These are phyloP conservation scores for Gortyna flavago DNA, from an alignment of 2,888 invertebrate genomes.

Conservation along the genomic window DNA sequence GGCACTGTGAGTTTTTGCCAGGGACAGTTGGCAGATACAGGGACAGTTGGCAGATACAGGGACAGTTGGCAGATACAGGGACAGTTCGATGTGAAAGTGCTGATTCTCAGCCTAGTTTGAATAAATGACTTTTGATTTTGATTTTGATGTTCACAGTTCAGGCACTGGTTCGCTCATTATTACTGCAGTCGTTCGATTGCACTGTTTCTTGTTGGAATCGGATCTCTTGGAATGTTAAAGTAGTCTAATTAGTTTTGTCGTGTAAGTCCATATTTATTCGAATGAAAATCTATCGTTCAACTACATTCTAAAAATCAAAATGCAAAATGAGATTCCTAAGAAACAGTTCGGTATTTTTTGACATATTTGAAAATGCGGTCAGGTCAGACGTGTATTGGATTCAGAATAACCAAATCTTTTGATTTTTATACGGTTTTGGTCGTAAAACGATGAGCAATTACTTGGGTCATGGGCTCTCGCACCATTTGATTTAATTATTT, in stretches of 20 bases:
- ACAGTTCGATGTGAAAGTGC: no score
- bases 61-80: no score
- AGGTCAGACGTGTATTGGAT: neutral
- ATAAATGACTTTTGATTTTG: no score
- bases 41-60: no score
- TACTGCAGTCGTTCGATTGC: neutral
- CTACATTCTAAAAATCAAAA: no score
- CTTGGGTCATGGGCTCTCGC: neutral
- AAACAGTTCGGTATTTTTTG: neutral
- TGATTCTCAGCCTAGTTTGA: no score
- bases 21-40: conserved; percentile 18
- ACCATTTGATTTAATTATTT: neutral
- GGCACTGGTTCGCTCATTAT: neutral
- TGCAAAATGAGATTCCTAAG: no score
- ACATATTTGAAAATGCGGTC: neutral
- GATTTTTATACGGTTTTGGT: neutral
- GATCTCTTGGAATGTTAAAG: neutral
- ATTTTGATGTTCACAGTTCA: neutral
- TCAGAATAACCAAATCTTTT: neutral
- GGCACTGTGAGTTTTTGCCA: conserved; percentile 15
- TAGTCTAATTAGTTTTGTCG: conserved; percentile 14
- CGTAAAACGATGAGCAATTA: neutral
- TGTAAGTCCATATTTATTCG: neutral
- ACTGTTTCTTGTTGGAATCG: conserved; percentile 6
- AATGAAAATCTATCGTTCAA: neutral